Evolutionary conservation across 2,888 invertebrate species (phyloP).

Genomic region (Apoderus coryli): DNA sequence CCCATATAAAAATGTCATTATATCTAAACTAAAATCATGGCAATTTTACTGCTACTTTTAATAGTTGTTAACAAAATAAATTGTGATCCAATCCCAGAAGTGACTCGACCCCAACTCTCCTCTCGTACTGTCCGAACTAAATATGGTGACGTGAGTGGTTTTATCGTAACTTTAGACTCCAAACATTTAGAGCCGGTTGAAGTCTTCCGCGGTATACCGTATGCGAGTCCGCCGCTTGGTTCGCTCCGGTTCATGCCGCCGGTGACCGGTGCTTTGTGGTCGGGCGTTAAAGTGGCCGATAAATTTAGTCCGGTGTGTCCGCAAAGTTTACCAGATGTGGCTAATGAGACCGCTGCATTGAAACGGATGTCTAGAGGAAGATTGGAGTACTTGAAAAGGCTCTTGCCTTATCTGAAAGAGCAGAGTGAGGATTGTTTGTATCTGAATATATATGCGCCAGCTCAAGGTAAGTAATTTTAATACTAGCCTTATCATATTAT

Average conservation of each 20-base stretch:
- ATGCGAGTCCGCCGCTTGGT: slow-evolving; percentile 83
- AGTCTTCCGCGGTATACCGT: slow-evolving; percentile 85
- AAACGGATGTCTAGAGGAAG: slow-evolving; percentile 80
- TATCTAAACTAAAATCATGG: too few relatives aligned
- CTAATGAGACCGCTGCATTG: slow-evolving; percentile 69
- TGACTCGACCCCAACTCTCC: slow-evolving; percentile 44
- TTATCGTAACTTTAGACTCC: slow-evolving; percentile 68
- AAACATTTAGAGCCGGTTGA: slow-evolving; percentile 79
- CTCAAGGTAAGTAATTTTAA: slow-evolving; percentile 90
- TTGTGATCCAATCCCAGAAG: too few relatives aligned
- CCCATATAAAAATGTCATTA: too few relatives aligned
- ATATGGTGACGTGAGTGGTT: slow-evolving; percentile 75
- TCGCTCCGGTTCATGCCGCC: slow-evolving; percentile 92
- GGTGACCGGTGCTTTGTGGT: slow-evolving; percentile 84
- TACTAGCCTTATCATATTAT: too few relatives aligned
- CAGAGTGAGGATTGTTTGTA: slow-evolving; percentile 96
- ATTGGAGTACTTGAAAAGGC: slow-evolving; percentile 72
- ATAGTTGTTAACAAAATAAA: too few relatives aligned
- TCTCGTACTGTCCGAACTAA: slow-evolving; percentile 78
- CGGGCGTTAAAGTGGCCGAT: slow-evolving; percentile 76
- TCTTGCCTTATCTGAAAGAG: slow-evolving; percentile 74
- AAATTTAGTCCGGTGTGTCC: slow-evolving; percentile 85
- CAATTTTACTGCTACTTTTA: too few relatives aligned
- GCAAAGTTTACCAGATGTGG: slow-evolving; percentile 74
- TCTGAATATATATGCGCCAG: slow-evolving; percentile 92